Conservation (phyloP, 1,140 invertebrate genomes). For the Schlechtendalia chinensis region DNA sequence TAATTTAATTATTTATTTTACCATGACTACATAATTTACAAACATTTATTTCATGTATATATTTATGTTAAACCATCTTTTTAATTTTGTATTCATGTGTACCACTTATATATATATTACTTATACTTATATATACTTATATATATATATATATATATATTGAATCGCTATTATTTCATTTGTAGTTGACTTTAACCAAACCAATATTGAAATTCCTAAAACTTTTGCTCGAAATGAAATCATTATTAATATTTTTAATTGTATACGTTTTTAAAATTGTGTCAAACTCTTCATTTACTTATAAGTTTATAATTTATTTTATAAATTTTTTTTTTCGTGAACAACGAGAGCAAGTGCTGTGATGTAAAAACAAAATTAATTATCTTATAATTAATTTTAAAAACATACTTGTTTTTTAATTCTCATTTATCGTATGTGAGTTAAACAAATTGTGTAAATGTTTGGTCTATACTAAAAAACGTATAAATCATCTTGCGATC, state of each 20-base stretch:
- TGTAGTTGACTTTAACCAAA: not conserved
- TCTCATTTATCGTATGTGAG: not conserved
- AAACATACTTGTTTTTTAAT: not conserved
- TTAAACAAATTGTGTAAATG: constrained; percentile 6
- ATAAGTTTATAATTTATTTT: not conserved
- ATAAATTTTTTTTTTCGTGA: constrained; percentile 7
- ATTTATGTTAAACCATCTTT: not conserved
- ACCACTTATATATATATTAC: too few relatives aligned
- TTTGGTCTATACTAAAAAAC: not conserved
- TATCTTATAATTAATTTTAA: not conserved
- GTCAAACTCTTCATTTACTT: constrained; percentile 35
- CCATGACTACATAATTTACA: constrained; percentile 26
- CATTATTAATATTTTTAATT: not conserved
- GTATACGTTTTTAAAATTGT: constrained; percentile 1
- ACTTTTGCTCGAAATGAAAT: not conserved
- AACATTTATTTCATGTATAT: not conserved
- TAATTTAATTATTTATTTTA: constrained; percentile 14
- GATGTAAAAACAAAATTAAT: constrained; percentile 41
- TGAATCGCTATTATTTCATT: not conserved
- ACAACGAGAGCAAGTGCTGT: constrained; percentile 36
- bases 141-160: not conserved
- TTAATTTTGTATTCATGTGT: constrained; percentile 21
- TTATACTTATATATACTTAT: too few relatives aligned
- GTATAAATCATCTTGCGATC: not conserved
- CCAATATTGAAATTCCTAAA: not conserved